These are phyloP conservation scores for Mesaphorura yosii DNA, from an alignment of 1,140 invertebrate genomes.

Conservation along the genomic window DNA sequence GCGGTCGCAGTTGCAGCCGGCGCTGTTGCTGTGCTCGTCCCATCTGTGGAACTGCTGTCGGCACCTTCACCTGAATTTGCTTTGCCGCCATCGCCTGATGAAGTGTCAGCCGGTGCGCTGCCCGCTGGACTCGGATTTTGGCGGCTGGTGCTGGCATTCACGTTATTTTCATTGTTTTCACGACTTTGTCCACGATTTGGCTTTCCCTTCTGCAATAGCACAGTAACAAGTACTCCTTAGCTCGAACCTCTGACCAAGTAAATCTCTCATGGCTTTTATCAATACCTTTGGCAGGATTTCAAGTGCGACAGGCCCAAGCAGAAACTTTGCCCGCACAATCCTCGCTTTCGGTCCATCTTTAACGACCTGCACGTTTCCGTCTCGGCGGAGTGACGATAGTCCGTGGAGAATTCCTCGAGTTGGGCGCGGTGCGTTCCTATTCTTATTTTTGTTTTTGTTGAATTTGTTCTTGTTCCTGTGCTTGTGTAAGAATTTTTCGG, in stretches of 20 bases:
- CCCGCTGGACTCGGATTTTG: no score
- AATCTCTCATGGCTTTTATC: no score
- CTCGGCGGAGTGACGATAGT: conserved; percentile 20
- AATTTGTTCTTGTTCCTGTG: background rate
- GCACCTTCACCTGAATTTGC: no score
- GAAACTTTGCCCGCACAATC: conserved; percentile 21
- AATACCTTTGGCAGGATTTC: conserved; percentile 30
- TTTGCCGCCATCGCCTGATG: no score
- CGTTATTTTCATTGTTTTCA: background rate
- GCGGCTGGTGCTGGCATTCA: background rate
- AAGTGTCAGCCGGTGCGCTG: no score
- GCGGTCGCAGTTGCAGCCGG: conserved; percentile 23
- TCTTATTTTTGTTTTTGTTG: conserved; percentile 9
- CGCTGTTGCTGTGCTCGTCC: background rate
- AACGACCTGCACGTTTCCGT: conserved; percentile 27
- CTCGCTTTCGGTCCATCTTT: conserved; percentile 15
- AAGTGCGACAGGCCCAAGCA: conserved; percentile 28
- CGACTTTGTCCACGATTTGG: background rate
- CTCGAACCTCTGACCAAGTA: background rate
- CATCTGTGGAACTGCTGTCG: no score
- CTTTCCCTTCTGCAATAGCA: background rate
- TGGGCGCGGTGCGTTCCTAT: conserved; percentile 1
- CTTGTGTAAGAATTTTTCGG: background rate
- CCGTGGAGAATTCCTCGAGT: conserved; percentile 28
- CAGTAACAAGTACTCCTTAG: background rate